A percentile compares a stretch with the other conserved stretches of the same genome.
These are phyloP conservation scores for Limnephilus lunatus DNA, from an alignment of 2,888 invertebrate genomes.

Conservation along the genomic window DNA sequence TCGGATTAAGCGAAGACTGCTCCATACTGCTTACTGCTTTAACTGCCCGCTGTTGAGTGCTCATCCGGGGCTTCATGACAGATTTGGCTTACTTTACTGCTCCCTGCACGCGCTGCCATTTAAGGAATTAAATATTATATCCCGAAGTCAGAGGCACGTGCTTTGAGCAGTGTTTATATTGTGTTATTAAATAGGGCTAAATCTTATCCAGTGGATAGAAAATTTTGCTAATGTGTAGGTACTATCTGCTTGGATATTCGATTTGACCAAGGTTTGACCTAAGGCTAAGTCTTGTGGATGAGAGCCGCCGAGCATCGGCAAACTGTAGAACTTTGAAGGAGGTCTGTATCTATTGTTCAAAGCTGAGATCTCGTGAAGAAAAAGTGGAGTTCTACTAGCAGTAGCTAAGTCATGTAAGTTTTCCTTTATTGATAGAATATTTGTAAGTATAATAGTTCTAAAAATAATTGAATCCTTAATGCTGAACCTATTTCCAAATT, in stretches of 20 bases:
- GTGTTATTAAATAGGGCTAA: background rate
- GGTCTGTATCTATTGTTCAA: background rate
- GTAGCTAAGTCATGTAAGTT: too few species aligned
- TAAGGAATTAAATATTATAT: background rate
- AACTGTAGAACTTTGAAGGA: background rate
- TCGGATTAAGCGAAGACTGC: constrained; percentile 56
- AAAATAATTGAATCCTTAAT: too few species aligned
- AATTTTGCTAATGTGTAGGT: background rate
- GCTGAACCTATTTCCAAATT: too few species aligned
- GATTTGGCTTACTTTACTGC: constrained; percentile 55
- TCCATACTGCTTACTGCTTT: background rate
- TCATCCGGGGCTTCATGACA: constrained; percentile 48
- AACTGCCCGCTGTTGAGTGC: constrained; percentile 22
- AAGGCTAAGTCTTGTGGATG: background rate
- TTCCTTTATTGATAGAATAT: too few species aligned
- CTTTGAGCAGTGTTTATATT: background rate
- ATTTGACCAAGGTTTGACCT: background rate
- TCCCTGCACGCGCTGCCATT: constrained; percentile 55
- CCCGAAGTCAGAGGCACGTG: background rate
- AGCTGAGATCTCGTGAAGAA: background rate
- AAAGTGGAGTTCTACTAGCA: too few species aligned
- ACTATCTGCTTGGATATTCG: too few species aligned
- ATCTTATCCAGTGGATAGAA: background rate
- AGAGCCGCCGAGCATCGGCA: background rate
- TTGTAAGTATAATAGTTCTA: too few species aligned